Evolutionary conservation across 2,113 vertebrate species (phyloP).

Genomic region (Montifringilla adamsi): DNA sequence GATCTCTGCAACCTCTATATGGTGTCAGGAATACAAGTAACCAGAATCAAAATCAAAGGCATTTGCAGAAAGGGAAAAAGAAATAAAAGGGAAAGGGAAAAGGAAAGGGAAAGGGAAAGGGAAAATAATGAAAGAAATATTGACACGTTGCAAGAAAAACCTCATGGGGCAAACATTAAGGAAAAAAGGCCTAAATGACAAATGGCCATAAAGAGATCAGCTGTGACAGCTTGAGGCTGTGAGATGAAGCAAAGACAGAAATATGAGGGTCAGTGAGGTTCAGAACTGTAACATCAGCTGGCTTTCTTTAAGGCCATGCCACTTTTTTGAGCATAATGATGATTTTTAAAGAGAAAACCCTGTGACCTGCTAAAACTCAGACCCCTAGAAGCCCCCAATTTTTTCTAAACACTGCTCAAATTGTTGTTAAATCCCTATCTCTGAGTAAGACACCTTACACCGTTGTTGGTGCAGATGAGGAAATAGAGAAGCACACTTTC

Average conservation of each 20-base stretch:
- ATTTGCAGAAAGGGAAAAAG: not conserved
- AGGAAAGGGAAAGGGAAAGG: not conserved
- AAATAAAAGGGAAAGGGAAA: not conserved
- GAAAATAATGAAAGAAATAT: not conserved
- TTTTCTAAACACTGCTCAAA: not conserved
- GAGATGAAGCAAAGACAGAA: not conserved
- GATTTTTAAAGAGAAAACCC: not conserved
- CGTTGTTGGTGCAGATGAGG: not conserved
- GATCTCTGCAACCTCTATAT: not conserved
- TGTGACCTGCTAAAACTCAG: not conserved
- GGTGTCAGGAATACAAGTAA: not conserved
- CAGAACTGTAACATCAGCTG: not conserved
- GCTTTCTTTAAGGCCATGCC: not conserved
- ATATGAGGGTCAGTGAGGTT: not conserved
- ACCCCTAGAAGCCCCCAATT: not conserved
- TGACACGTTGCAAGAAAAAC: not conserved
- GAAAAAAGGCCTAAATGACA: not conserved
- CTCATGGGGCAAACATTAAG: not conserved
- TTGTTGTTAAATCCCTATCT: not conserved
- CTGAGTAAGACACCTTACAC: not conserved
- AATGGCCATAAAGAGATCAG: not conserved
- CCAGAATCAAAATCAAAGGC: not conserved
- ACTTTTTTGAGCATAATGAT: not conserved
- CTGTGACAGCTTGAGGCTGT: not conserved
- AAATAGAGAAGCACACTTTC: not conserved